A percentile compares a stretch with the other conserved stretches of the same genome.
Conservation (phyloP, 1,140 invertebrate species). For the Cheumatopsyche charites region DNA sequence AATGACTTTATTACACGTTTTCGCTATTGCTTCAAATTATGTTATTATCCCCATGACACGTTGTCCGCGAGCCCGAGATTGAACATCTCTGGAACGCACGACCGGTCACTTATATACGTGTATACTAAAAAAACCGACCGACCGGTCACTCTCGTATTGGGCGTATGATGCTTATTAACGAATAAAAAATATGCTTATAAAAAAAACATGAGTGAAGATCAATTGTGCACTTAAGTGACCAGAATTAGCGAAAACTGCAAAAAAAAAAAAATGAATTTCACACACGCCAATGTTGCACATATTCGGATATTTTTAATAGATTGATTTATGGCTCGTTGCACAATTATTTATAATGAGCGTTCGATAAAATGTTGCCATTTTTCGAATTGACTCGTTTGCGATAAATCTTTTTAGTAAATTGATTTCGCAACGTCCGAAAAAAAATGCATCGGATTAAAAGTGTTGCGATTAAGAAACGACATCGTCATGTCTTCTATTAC, state of each 20-base stretch:
- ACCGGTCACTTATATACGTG: conserved; percentile 18
- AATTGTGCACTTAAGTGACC: conserved; percentile 32
- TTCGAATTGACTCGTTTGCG: too few species aligned
- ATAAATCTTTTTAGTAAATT: too few species aligned
- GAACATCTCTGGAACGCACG: conserved; percentile 14
- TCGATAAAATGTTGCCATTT: too few species aligned
- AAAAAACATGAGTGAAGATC: conserved; percentile 20
- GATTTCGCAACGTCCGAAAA: too few species aligned
- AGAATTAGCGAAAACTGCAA: conserved; percentile 22
- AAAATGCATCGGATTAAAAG: too few species aligned
- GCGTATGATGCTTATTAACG: conserved; percentile 4
- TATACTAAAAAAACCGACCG: conserved; percentile 25
- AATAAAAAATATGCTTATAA: conserved; percentile 5
- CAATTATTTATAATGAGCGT: conserved; percentile 3
- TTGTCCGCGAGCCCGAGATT: too few species aligned
- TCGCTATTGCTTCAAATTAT: too few species aligned
- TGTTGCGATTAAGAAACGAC: too few species aligned
- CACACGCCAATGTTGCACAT: not conserved
- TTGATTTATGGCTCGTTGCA: not conserved
- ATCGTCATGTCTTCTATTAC: too few species aligned
- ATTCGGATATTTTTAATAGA: conserved; percentile 9
- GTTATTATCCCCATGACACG: not conserved
- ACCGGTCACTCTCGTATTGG: conserved; percentile 27
- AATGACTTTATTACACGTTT: too few species aligned
- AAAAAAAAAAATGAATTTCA: not conserved